Percentiles rank a stretch among this genome's conserved stretches.
phyloP scores from a whole-genome alignment of 2,113 vertebrate genomes.

The Rostratula benghalensis region DNA sequence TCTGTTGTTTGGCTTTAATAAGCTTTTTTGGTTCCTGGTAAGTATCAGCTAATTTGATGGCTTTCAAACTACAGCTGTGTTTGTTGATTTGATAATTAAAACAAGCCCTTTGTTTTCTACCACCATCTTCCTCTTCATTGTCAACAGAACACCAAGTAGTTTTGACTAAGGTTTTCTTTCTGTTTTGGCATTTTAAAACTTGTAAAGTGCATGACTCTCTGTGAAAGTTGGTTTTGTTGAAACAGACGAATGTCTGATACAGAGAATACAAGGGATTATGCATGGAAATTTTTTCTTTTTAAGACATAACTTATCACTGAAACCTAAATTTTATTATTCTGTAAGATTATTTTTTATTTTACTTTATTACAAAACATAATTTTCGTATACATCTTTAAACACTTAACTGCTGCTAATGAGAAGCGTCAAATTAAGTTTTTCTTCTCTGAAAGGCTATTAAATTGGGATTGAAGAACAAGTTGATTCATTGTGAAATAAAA shows the following conservation, averaged over 20 bases:
- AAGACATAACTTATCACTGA: not conserved
- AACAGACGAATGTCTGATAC: not conserved
- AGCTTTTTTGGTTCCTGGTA: not conserved
- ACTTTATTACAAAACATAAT: not conserved
- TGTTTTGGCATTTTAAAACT: not conserved
- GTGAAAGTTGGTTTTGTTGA: not conserved
- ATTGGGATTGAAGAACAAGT: not conserved
- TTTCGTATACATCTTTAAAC: not conserved
- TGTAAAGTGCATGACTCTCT: not conserved
- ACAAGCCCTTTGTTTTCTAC: not conserved
- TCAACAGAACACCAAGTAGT: not conserved
- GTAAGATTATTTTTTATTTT: not conserved
- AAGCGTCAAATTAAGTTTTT: not conserved
- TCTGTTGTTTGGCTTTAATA: not conserved
- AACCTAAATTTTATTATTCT: not conserved
- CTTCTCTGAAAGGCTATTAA: not conserved
- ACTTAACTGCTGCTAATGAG: not conserved
- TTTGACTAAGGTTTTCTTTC: not conserved
- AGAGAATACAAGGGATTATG: not conserved
- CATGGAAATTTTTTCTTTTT: not conserved
- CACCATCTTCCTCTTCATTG: not conserved
- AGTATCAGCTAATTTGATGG: not conserved
- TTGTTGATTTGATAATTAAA: not conserved
- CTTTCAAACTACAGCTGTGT: not conserved
- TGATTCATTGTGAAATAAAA: not conserved